These are phyloP conservation scores for Micropoecilia bifurca DNA, from an alignment of 2,797 vertebrate species.

Conservation along the genomic window DNA sequence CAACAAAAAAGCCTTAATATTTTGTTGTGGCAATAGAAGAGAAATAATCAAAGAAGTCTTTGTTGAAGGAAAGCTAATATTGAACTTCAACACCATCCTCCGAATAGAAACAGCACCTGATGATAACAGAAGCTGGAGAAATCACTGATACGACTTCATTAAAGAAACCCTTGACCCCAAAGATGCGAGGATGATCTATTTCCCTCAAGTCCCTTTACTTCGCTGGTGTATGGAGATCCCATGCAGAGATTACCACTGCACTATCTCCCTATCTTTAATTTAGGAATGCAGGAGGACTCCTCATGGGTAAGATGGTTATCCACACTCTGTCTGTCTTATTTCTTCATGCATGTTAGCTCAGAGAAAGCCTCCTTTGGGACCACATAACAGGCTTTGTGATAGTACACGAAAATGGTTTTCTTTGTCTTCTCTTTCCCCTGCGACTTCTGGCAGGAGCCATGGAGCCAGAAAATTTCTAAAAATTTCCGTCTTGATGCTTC, in stretches of 20 bases:
- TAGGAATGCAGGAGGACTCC: constrained; percentile 77
- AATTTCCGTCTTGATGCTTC: constrained; percentile 40
- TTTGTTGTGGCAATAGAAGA: not conserved
- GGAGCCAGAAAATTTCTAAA: constrained; percentile 52
- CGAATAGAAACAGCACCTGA: constrained; percentile 27
- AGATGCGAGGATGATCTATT: constrained; percentile 66
- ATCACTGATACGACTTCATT: constrained; percentile 69
- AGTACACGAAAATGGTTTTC: constrained; percentile 61
- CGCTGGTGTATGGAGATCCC: constrained; percentile 63
- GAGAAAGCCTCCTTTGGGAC: constrained; percentile 59
- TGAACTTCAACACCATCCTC: constrained; percentile 26
- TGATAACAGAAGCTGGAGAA: constrained; percentile 43
- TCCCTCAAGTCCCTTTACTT: constrained; percentile 66
- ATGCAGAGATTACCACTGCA: constrained; percentile 50
- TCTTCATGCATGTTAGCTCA: constrained; percentile 67
- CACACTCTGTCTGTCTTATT: constrained; percentile 71
- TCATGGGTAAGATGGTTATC: constrained; percentile 77
- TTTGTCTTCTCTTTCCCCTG: constrained; percentile 57
- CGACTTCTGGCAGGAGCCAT: constrained; percentile 40
- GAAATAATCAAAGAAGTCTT: constrained; percentile 5
- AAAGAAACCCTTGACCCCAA: constrained; percentile 75
- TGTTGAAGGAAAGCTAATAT: constrained; percentile 18
- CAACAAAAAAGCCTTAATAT: not conserved
- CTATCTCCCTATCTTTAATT: constrained; percentile 86
- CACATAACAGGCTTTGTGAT: constrained; percentile 44